A percentile compares a stretch with the other conserved stretches of the same genome.
Evolutionary conservation across 1,140 invertebrate genomes (phyloP).

Genomic region (Bombus superbus): DNA sequence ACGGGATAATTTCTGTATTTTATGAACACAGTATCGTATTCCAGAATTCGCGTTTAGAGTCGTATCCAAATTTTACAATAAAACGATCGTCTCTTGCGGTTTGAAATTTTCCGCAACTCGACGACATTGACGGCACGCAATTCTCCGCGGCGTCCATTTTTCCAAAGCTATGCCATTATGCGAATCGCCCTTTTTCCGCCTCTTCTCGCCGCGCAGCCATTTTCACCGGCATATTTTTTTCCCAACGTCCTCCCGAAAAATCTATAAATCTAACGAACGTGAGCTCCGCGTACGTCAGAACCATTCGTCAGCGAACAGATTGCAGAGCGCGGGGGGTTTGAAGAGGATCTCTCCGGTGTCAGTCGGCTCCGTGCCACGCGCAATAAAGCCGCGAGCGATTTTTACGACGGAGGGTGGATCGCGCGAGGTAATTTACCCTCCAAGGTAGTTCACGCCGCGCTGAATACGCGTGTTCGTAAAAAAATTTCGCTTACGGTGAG

Average conservation of each 20-base stretch:
- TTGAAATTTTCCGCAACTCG: neutral
- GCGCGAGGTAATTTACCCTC: slow-evolving; percentile 62
- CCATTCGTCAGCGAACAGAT: slow-evolving; percentile 68
- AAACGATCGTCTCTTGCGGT: no score
- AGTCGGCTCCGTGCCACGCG: slow-evolving; percentile 48
- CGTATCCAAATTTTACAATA: no score
- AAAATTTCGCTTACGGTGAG: neutral
- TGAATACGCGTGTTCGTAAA: neutral
- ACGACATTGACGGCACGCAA: neutral
- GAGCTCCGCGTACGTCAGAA: slow-evolving; percentile 60
- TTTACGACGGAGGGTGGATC: slow-evolving; percentile 58
- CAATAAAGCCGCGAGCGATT: slow-evolving; percentile 66
- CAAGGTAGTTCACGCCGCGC: slow-evolving; percentile 21
- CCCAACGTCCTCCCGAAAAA: slow-evolving; percentile 55
- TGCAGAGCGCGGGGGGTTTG: slow-evolving; percentile 18
- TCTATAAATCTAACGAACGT: slow-evolving; percentile 63
- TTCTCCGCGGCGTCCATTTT: neutral
- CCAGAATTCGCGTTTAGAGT: no score
- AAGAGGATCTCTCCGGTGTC: slow-evolving; percentile 24
- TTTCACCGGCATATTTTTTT: slow-evolving; percentile 31
- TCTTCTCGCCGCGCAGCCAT: neutral
- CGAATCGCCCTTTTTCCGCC: neutral
- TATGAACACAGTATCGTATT: no score
- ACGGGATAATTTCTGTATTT: neutral
- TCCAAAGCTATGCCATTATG: slow-evolving; percentile 19